Evolutionary conservation across 1,140 invertebrate species (phyloP).

Genomic region (Atopsyche davidsoni): DNA sequence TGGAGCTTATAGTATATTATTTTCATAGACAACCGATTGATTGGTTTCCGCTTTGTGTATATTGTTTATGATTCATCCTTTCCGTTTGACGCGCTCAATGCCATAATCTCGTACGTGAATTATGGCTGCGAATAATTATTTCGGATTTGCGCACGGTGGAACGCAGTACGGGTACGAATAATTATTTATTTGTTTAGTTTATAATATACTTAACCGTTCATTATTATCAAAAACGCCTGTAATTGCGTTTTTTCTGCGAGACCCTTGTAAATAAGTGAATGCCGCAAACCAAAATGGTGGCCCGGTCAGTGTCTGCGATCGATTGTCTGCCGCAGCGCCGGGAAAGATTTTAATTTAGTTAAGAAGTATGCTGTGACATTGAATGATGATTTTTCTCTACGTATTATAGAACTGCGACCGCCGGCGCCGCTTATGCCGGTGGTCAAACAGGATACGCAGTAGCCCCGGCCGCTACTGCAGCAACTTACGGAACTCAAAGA

Average conservation of each 20-base stretch:
- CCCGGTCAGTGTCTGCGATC: constrained; percentile 19
- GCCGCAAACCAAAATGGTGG: constrained; percentile 22
- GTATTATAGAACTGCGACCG: constrained; percentile 52
- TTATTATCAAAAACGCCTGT: too few relatives aligned
- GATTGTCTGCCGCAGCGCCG: constrained; percentile 20
- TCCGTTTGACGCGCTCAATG: constrained; percentile 22
- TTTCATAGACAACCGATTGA: too few relatives aligned
- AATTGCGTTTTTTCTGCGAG: too few relatives aligned
- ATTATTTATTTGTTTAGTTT: constrained; percentile 25
- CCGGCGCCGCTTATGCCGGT: constrained; percentile 68
- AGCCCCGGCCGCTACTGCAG: constrained; percentile 67
- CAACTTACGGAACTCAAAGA: constrained; percentile 70
- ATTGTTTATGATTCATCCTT: constrained; percentile 7
- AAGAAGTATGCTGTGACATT: not conserved
- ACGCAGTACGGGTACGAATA: constrained; percentile 78
- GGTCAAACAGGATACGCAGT: constrained; percentile 78
- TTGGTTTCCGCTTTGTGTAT: constrained; percentile 6
- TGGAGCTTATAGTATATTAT: too few relatives aligned
- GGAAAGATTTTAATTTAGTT: not conserved
- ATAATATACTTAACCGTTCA: not conserved
- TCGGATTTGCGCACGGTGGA: constrained; percentile 84
- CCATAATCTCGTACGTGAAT: constrained; percentile 37
- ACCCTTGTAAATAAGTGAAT: too few relatives aligned
- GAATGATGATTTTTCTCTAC: not conserved
- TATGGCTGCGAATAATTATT: constrained; percentile 91